Evolutionary conservation across 1,140 invertebrate genomes (phyloP), one percentile per base, ranked within the genome.

Genomic region (Belonocnema kinseyi): DNA sequence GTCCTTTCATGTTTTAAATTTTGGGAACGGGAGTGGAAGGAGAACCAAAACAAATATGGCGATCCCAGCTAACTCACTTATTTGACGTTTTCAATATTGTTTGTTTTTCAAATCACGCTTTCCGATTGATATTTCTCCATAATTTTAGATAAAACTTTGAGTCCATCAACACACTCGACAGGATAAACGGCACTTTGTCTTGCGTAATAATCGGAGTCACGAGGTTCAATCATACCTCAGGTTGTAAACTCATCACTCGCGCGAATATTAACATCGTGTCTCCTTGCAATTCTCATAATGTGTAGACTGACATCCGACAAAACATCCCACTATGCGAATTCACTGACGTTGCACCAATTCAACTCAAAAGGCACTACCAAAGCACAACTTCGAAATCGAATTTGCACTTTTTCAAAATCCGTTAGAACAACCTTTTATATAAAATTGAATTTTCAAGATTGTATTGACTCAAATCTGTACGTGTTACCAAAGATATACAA

Each of bases 131-230:
- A 46, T 10, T 46, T 33, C 11, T 46, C 40, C 40, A 46, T 6
- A 46, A 46, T 11, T 46, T 46, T 46, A 11, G 7, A 11, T 11
- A 46, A 40, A 66, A n/a, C 40, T 1, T 46, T 4, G 16, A 66
- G 26, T 13, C 7, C 6, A 40, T 40, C 16, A 33, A 33, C 14
- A 66, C 26, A 58, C 58, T 40, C 10, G n/a, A 66, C 14, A 66
- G n/a, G 40, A 66, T 26, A 40, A 66, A 66, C 26, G 33, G 61
- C 33, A 46, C 61, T 4, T 66, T 21, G 12, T 8, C 61, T 40
- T 40, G 61, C 61, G 61, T 66, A 66, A 66, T 66, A 66, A 12
- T 66, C 13, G 50, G 14, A 72, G n/a, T 11, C 76, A 77, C 77
- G 77, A 77, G 80, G 79, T 40, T 21, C 56, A 58, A 19, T 21